Base-by-base conservation (phyloP, 2,113 vertebrate species). In the Ptychochromis oligacanthus region DNA sequence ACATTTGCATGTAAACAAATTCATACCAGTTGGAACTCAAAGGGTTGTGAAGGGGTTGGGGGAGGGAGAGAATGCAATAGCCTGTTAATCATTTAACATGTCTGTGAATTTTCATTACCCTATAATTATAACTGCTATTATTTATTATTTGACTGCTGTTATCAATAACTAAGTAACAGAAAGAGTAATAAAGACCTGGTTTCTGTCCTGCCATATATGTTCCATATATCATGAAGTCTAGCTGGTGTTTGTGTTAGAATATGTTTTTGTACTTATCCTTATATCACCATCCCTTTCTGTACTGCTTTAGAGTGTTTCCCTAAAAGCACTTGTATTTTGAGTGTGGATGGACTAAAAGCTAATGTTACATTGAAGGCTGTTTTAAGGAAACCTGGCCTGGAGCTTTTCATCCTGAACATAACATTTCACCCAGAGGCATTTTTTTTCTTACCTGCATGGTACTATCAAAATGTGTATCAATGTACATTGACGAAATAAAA, bases 1-100 rank as follows among this genome's bases (percentile, higher is more conserved):
- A 93, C 87, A 83, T 94, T 94, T 95, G 95, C 95, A 96, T 96
- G 96, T 95, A 88, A 92, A 93, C 92, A 92, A 93, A 95, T 91
- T 93, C 92, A 92, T 92, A 93, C 91, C 92, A 88, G 85, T 93
- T 93, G 75, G 88, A 91, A 93, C 87, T 95, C 77, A 76, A 85
- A 80, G 88, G 90, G 84, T 80, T 77, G 81, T 72, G 76, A 89
- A 14, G 88, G 88, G 79, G 67, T 43, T 22, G 2, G n/a, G 38
- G 60, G 77, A 65, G 64, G 79, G 81, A 84, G 84, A 81, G 81
- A 93, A 93, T 93, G 90, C 89, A 82, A 82, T 93, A 95, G 93
- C 77, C 36, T 95, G 93, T 94, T 89, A 86, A 89, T 88, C 91
- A 93, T 77, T 87, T 85, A 80, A 95, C 83, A 88, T 87, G 91